phyloP scores from a whole-genome alignment of 1,140 invertebrate species.

The Choristoneura fumiferana region DNA sequence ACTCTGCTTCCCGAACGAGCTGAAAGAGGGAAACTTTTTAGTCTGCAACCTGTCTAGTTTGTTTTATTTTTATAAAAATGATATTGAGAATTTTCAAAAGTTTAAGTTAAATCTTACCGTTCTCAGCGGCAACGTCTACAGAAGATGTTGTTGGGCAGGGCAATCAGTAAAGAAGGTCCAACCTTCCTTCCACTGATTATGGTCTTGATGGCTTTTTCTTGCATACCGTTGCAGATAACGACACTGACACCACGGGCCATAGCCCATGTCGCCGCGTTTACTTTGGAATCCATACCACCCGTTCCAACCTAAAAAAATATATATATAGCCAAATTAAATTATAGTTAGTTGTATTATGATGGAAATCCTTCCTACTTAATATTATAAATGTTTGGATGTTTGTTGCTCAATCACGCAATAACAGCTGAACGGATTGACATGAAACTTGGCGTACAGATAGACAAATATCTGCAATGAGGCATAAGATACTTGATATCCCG shows the following conservation, averaged over 20 bases:
- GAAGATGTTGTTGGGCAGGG: slow-evolving; percentile 81
- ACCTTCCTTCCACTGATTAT: slow-evolving; percentile 96
- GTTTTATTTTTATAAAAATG: too few relatives aligned
- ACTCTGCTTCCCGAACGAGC: slow-evolving; percentile 90
- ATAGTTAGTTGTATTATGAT: too few relatives aligned
- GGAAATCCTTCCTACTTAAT: too few relatives aligned
- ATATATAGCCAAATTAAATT: too few relatives aligned
- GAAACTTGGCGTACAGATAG: too few relatives aligned
- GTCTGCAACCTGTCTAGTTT: slow-evolving; percentile 17
- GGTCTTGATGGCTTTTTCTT: slow-evolving; percentile 95
- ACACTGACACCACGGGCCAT: slow-evolving; percentile 96
- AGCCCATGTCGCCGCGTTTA: slow-evolving; percentile 96
- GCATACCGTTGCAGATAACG: slow-evolving; percentile 98
- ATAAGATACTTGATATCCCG: too few relatives aligned
- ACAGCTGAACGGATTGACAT: too few relatives aligned
- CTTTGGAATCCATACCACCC: slow-evolving; percentile 99
- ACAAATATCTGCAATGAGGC: too few relatives aligned
- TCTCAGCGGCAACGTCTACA: slow-evolving; percentile 93
- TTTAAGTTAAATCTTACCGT: slow-evolving; percentile 82
- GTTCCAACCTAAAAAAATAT: slow-evolving; percentile 75
- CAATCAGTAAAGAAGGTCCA: slow-evolving; percentile 97
- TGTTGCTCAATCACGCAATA: too few relatives aligned
- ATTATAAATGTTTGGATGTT: too few relatives aligned
- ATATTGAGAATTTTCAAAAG: too few relatives aligned
- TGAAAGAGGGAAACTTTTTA: slow-evolving; percentile 59